Evolutionary conservation across 2,888 invertebrate genomes (phyloP).

Genomic region (Dynastes tityus): DNA sequence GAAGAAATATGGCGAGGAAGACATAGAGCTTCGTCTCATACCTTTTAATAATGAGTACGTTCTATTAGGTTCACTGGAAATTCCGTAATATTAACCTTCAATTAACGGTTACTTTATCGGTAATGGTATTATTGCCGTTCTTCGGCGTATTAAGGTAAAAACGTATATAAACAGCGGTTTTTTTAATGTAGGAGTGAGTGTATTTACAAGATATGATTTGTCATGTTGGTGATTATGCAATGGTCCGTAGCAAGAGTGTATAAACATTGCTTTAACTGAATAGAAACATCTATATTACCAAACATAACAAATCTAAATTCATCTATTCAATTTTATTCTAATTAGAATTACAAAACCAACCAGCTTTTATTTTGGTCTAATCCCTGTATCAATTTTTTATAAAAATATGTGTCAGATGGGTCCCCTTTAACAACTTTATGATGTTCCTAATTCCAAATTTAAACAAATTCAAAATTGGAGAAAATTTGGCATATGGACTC

Average conservation of each 20-base stretch:
- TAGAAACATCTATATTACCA: no score
- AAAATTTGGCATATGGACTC: no score
- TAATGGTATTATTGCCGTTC: background rate
- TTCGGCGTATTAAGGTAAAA: background rate
- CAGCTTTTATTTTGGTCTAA: no score
- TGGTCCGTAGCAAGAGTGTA: background rate
- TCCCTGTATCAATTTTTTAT: no score
- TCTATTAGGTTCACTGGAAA: background rate
- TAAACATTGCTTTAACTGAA: no score
- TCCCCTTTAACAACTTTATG: no score
- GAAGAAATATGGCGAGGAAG: background rate
- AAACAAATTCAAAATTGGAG: no score
- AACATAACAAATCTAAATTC: no score
- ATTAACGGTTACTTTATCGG: conserved; percentile 4
- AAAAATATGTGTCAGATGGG: no score
- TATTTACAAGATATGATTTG: background rate
- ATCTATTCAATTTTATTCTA: no score
- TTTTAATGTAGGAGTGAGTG: background rate
- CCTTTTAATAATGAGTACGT: background rate
- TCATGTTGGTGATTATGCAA: background rate
- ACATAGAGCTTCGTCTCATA: background rate
- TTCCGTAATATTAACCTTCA: background rate
- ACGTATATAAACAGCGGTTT: background rate
- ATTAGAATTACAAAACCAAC: no score
- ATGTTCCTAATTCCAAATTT: no score